Percentiles rank a stretch among this genome's conserved stretches.
Evolutionary conservation across 2,113 vertebrate species (phyloP).

Genomic region (Heterocephalus glaber): DNA sequence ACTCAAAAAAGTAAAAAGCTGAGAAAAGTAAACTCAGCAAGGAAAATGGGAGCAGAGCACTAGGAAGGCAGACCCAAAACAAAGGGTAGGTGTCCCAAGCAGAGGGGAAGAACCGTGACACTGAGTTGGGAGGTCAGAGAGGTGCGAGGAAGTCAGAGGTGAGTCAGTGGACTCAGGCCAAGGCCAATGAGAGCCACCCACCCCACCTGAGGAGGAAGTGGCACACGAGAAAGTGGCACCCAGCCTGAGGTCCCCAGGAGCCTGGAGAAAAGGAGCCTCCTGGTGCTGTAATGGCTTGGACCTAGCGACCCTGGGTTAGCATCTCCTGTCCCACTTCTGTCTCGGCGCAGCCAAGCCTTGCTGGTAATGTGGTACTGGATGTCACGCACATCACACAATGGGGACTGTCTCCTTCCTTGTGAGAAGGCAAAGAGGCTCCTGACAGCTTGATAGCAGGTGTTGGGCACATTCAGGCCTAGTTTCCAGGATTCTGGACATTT

Average conservation of each 20-base stretch:
- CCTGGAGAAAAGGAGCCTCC: neutral
- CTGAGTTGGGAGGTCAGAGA: no score
- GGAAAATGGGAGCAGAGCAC: neutral
- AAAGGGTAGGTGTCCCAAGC: neutral
- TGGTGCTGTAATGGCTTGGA: neutral
- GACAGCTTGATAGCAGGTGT: neutral
- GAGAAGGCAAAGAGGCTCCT: neutral
- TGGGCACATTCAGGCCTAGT: neutral
- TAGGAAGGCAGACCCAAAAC: neutral
- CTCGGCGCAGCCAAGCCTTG: neutral
- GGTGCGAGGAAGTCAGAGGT: accelerated
- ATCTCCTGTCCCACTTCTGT: accelerated
- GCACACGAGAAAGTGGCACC: no score
- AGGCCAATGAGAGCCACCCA: neutral
- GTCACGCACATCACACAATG: neutral
- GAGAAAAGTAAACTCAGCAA: neutral
- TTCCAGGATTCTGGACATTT: neutral
- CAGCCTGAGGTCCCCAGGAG: neutral
- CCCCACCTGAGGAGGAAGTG: neutral
- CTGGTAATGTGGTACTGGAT: accelerated
- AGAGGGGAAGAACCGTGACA: accelerated
- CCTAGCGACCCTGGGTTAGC: neutral
- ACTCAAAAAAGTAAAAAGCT: neutral
- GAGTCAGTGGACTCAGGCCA: neutral
- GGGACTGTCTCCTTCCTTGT: neutral